Evolutionary conservation across 2,888 invertebrate species (phyloP).

Genomic region (Yponomeuta evonymella): DNA sequence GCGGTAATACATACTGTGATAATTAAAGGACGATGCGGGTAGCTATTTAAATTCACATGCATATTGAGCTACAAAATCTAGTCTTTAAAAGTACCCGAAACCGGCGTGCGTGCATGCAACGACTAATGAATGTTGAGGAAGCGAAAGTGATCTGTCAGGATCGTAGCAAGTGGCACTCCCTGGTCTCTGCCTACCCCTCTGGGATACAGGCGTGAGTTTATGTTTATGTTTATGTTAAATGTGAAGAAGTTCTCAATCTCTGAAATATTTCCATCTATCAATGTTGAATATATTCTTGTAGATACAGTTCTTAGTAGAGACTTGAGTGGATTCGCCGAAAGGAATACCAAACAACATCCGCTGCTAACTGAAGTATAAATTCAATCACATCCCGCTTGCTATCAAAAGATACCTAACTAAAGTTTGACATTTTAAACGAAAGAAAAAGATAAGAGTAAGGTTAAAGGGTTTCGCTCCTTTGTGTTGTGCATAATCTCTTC

Average conservation of each 20-base stretch:
- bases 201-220: too few species aligned
- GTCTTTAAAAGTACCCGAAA: too few species aligned
- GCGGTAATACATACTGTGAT: too few species aligned
- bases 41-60: conserved; percentile 27
- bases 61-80: conserved; percentile 26
- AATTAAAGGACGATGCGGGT: conserved; percentile 6
- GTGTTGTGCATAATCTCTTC: conserved; percentile 25
- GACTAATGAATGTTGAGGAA: too few species aligned
- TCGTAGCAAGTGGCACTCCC: too few species aligned
- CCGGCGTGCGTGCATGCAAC: too few species aligned
- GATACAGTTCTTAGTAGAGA: not conserved
- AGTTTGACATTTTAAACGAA: not conserved
- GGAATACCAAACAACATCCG: not conserved
- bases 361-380: not conserved
- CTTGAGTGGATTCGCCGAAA: not conserved
- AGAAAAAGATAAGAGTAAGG: not conserved
- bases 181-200: too few species aligned
- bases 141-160: too few species aligned
- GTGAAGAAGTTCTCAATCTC: not conserved
- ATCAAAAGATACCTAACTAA: not conserved
- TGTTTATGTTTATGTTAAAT: too few species aligned
- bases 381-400: not conserved
- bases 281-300: too few species aligned
- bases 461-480: not conserved
- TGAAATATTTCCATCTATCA: not conserved